Evolutionary conservation across 1,140 invertebrate genomes (phyloP), one percentile per base, ranked within the genome.

Genomic region (Sitophilus oryzae): DNA sequence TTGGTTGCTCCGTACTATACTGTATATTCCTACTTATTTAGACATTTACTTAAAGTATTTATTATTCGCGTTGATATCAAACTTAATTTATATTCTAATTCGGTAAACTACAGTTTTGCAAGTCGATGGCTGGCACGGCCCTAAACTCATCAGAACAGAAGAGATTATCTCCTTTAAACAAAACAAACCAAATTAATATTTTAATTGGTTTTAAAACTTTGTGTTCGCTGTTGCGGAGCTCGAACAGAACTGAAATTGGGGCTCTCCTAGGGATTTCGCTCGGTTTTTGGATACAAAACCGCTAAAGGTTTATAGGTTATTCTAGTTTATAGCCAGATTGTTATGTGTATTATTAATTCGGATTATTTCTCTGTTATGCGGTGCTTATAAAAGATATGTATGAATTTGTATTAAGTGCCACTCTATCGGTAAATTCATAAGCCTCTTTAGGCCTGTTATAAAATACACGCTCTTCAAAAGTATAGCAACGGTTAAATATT

Each of bases 151-250:
- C 10, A 44, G n/a, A 23, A 23, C n/a, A 21, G 14, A 23, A 21
- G 42, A 15, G 42, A 44, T 44, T 44, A 44, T 44, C 11, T 44
- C 20, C 20, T 44, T 23, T 14, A 21, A 25, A 44, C n/a, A 23
- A 38, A 44, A 44, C 42, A 44, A 44, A 22, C 19, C n/a, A 44
- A 44, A 44, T 44, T 44, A 25, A 44, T 44, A 44, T 44, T 44
- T 22, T 44, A 44, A 44, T 44, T 44, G 42, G 42, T 44, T 44
- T 44, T 44, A n/a, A 44, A 44, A 38, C 2, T 38, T 16, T 34
- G 25, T 6, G 25, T 6, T 16, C 18, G 14, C 18, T 38, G 6
- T 16, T 2, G 14, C 18, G 18, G n/a, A 14, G 18, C 36, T 38
- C 8, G 11, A 1, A 38, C 36, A n/a, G 36, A 38, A 16, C 36